Evolutionary conservation across 2,888 invertebrate species (phyloP).

Genomic region (Cryptops parisi): DNA sequence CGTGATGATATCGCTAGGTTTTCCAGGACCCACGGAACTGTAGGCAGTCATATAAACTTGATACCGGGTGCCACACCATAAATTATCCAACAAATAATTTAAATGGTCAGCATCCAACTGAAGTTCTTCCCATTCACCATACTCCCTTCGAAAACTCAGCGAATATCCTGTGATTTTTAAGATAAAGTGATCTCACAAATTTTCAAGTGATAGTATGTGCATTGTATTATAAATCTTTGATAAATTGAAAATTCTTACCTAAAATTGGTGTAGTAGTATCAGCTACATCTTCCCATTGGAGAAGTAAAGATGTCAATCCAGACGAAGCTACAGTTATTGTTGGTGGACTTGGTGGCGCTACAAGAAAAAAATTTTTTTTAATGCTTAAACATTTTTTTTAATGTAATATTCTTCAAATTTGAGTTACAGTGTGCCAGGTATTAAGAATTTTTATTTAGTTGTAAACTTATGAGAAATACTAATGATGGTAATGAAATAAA

Average conservation of each 20-base stretch:
- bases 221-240: too few species aligned
- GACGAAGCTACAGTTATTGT: constrained; percentile 2
- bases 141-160: constrained; percentile 84
- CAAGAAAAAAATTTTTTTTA: too few species aligned
- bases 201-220: background rate
- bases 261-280: background rate
- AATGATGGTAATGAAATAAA: too few species aligned
- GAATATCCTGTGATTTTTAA: constrained; percentile 55
- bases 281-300: constrained; percentile 3
- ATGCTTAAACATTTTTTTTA: too few species aligned
- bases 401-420: too few species aligned
- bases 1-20: constrained; percentile 15
- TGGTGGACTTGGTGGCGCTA: constrained; percentile 10
- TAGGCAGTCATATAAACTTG: constrained; percentile 86
- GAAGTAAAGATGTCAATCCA: constrained; percentile 8
- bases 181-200: too few species aligned
- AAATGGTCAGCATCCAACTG: constrained; percentile 38
- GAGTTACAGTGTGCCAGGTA: too few species aligned
- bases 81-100: constrained; percentile 54
- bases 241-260: constrained; percentile 8
- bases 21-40: constrained; percentile 37
- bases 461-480: too few species aligned
- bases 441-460: too few species aligned
- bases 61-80: constrained; percentile 85
- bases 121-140: constrained; percentile 83